Base-by-base conservation (phyloP, 2,113 vertebrate genomes). In the Corydoras sp. region DNA sequence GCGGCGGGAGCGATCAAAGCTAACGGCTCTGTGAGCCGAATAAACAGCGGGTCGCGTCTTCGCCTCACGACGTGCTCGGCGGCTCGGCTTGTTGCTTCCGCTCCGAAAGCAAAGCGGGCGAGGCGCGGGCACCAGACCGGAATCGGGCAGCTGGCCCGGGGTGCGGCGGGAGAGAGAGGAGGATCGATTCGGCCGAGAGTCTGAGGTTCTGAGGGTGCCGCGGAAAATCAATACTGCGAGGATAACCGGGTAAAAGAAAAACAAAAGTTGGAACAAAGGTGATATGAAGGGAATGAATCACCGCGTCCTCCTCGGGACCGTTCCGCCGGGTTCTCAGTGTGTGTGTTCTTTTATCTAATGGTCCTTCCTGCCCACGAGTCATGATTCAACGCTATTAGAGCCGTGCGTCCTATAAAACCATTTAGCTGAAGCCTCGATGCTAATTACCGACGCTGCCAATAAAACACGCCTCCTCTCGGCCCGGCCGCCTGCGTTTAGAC, bases 1-100 rank as follows among this genome's bases (percentile, higher is more conserved):
- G 74, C 73, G 76, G 80, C 80, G 73, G 66, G 79, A 81, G 85
- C 84, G 81, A 85, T 79, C 76, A 62, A 13, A 75, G 69, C 76
- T 75, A 62, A 65, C 6, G 30, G 70, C 64, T 76, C 72, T 65
- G 72, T 71, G 73, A 80, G 81, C 78, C 79, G 65, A 85, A 43
- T 43, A 79, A 56, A 54, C 62, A 49, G 29, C 29, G 11, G 35
- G 62, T 65, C 58, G 50, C 59, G 58, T 67, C 74, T 80, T 81
- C 78, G 79, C 29, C 62, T 65, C 77, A 48, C 82, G 62, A 78
- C 29, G 72, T 62, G 49, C 68, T 83, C 35, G 35, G 35, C 35
- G 4, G 35, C 35, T 43, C 35, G 7, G 35, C 6, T 83, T 79
- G 18, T 72, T 51, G 56, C 15, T 43, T 43, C 35, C 35, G 35